phyloP scores from a whole-genome alignment of 1,140 invertebrate species.

The Coptotermes formosanus region DNA sequence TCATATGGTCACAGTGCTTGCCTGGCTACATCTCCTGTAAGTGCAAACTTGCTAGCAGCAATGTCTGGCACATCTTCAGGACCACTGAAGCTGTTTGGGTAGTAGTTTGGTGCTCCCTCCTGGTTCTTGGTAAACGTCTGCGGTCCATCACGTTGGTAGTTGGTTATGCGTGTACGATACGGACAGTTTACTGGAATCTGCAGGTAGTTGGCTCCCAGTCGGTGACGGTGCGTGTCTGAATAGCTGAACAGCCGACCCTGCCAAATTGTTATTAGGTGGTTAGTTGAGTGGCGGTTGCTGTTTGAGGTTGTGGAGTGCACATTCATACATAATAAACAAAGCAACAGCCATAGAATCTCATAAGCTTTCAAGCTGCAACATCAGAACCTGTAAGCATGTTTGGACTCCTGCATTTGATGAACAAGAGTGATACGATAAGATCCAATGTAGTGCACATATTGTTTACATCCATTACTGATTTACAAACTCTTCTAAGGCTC shows the following conservation, averaged over 20 bases:
- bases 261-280: slow-evolving; percentile 38
- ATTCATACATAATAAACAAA: too few species aligned
- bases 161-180: slow-evolving; percentile 57
- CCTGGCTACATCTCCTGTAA: slow-evolving; percentile 54
- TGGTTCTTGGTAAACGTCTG: slow-evolving; percentile 62
- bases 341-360: too few species aligned
- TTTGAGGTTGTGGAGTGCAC: too few species aligned
- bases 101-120: slow-evolving; percentile 89
- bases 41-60: slow-evolving; percentile 42
- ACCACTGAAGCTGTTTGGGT: slow-evolving; percentile 91
- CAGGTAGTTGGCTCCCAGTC: slow-evolving; percentile 88
- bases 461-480: too few species aligned
- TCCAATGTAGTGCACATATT: too few species aligned
- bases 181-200: slow-evolving; percentile 97
- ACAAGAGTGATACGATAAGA: too few species aligned
- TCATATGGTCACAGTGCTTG: slow-evolving; percentile 16
- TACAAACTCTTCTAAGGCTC: too few species aligned
- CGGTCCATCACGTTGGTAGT: slow-evolving; percentile 88
- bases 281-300: too few species aligned
- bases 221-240: slow-evolving; percentile 90
- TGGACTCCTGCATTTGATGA: too few species aligned
- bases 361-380: too few species aligned
- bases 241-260: slow-evolving; percentile 91
- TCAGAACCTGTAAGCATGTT: too few species aligned
- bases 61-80: slow-evolving; percentile 60